Conservation (phyloP, 2,797 vertebrate species). For the Taeniopygia guttata region DNA sequence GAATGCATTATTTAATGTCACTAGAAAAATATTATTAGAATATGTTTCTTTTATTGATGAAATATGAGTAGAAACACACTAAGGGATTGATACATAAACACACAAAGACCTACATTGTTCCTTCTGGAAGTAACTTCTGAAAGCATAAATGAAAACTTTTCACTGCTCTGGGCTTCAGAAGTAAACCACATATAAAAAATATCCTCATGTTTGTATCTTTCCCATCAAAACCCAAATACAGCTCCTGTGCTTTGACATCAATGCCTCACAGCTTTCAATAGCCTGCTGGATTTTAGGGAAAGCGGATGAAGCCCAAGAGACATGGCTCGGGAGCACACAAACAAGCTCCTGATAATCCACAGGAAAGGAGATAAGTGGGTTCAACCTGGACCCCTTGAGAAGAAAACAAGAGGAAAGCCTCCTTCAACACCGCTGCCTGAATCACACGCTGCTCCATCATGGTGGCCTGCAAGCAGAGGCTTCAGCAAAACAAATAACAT, state of each 20-base stretch:
- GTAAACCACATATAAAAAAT: not conserved
- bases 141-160: not conserved
- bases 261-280: not conserved
- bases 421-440: not conserved
- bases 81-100: not conserved
- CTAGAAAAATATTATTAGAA: slow-evolving; percentile 17
- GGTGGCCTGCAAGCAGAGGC: not conserved
- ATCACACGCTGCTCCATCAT: not conserved
- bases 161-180: not conserved
- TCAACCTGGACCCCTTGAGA: not conserved
- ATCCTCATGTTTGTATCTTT: not conserved
- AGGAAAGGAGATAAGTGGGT: slow-evolving; percentile 3
- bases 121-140: not conserved
- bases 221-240: slow-evolving; percentile 1
- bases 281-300: not conserved
- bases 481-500: not conserved
- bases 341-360: not conserved
- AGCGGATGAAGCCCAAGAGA: not conserved
- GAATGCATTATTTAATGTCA: not conserved
- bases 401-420: not conserved
- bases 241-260: not conserved
- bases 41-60: not conserved
- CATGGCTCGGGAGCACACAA: not conserved
- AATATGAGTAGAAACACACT: not conserved
- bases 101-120: slow-evolving; percentile 23